These are phyloP conservation scores for Sprattus sprattus DNA, from an alignment of 2,113 vertebrate genomes.

Conservation along the genomic window DNA sequence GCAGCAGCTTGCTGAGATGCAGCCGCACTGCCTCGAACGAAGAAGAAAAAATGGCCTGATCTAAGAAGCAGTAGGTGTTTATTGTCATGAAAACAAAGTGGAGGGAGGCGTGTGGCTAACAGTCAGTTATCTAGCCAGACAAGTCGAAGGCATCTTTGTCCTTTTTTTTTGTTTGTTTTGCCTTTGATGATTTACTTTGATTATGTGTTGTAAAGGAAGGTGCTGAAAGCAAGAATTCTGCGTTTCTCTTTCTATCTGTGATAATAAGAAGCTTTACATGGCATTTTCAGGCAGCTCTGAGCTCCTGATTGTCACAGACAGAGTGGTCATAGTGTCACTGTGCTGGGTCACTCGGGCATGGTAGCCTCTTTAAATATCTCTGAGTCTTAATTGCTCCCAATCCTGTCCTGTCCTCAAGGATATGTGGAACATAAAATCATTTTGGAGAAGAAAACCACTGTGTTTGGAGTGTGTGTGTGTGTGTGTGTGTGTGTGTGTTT, in stretches of 20 bases:
- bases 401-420: neutral
- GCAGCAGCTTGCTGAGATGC: conserved; percentile 66
- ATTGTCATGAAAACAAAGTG: conserved; percentile 52
- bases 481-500: no score
- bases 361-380: neutral
- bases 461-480: neutral
- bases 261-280: neutral
- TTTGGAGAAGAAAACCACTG: neutral
- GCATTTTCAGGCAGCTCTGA: neutral
- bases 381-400: neutral
- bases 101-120: neutral
- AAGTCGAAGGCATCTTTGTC: neutral
- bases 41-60: conserved; percentile 52
- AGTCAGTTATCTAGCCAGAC: neutral
- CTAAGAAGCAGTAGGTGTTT: conserved; percentile 58
- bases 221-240: neutral
- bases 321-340: neutral
- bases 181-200: conserved; percentile 1
- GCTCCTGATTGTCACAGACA: neutral
- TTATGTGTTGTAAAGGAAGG: neutral
- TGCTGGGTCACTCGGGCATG: neutral
- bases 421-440: neutral
- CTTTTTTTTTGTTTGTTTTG: neutral
- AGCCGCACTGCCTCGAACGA: conserved; percentile 59
- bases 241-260: neutral